Conservation (phyloP, 2,797 vertebrate genomes). For the Poeciliopsis infans region DNA sequence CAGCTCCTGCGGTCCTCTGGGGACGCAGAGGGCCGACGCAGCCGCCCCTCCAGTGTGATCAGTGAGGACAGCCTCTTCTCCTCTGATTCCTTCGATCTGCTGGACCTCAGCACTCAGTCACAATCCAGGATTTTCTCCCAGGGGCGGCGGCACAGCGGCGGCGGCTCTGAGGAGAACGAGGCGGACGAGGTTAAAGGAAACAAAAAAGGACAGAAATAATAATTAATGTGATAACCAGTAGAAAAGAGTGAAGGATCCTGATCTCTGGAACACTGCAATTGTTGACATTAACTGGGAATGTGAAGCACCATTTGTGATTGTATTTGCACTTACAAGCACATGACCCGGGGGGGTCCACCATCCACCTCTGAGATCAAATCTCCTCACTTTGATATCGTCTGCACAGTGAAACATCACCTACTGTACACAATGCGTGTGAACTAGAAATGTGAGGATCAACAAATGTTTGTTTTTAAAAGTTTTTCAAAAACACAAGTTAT, state of each 20-base stretch:
- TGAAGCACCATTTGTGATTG: slow-evolving; percentile 25
- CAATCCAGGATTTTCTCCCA: slow-evolving; percentile 65
- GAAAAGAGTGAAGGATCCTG: slow-evolving; percentile 13
- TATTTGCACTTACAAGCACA: slow-evolving; percentile 7
- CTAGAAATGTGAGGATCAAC: neutral
- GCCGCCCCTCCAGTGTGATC: slow-evolving; percentile 81
- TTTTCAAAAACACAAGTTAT: neutral
- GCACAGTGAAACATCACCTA: slow-evolving; percentile 4
- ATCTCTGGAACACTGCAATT: slow-evolving; percentile 24
- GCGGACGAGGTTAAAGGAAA: slow-evolving; percentile 8
- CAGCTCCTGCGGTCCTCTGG: slow-evolving; percentile 66
- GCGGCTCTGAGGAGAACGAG: slow-evolving; percentile 75
- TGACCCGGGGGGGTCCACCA: neutral
- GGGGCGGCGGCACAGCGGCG: slow-evolving; percentile 43
- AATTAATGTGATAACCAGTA: neutral
- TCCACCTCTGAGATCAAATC: neutral
- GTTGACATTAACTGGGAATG: slow-evolving; percentile 19
- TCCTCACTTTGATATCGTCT: slow-evolving; percentile 13
- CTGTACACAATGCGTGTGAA: neutral
- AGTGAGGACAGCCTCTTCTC: slow-evolving; percentile 86
- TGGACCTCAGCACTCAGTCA: slow-evolving; percentile 76
- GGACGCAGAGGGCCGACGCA: slow-evolving; percentile 55
- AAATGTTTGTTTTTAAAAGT: neutral
- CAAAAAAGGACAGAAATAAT: slow-evolving; percentile 22
- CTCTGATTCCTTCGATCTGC: slow-evolving; percentile 81